Evolutionary conservation across 2,888 invertebrate species (phyloP).

Genomic region (Thyatira batis): DNA sequence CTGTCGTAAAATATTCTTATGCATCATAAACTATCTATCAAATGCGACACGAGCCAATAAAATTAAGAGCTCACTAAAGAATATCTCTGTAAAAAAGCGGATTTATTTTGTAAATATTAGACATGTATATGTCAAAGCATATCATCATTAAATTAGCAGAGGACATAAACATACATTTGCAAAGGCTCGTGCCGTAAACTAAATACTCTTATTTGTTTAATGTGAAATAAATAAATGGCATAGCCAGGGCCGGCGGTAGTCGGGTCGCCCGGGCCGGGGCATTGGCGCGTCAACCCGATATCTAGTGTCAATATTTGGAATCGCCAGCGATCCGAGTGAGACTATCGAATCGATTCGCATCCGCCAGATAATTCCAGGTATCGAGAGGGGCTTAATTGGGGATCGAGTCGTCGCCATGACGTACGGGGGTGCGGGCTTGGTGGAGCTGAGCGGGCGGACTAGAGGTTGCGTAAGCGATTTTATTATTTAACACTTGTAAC

Average conservation of each 20-base stretch:
- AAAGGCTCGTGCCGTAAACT: not conserved
- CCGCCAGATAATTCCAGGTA: conserved; percentile 58
- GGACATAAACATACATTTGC: not conserved
- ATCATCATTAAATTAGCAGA: not conserved
- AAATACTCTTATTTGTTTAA: not conserved
- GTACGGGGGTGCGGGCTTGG: conserved; percentile 14
- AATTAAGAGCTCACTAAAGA: not conserved
- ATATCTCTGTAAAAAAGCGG: not conserved
- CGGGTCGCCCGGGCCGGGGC: conserved; percentile 13
- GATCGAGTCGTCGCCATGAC: conserved; percentile 49
- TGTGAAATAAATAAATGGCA: not conserved
- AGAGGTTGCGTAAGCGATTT: not conserved
- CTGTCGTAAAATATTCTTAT: not conserved
- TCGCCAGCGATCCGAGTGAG: conserved; percentile 45
- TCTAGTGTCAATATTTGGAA: conserved; percentile 66
- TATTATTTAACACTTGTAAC: no score
- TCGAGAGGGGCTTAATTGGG: conserved; percentile 67
- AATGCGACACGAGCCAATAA: not conserved
- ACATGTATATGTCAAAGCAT: not conserved
- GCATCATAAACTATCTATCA: not conserved
- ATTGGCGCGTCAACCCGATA: conserved; percentile 31
- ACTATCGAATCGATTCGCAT: conserved; percentile 40
- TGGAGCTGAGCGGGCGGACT: conserved; percentile 8
- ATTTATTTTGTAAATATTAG: not conserved
- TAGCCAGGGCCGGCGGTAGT: not conserved